These are phyloP conservation scores for Chinchilla lanigera DNA, from an alignment of 2,113 vertebrate species.

Conservation along the genomic window DNA sequence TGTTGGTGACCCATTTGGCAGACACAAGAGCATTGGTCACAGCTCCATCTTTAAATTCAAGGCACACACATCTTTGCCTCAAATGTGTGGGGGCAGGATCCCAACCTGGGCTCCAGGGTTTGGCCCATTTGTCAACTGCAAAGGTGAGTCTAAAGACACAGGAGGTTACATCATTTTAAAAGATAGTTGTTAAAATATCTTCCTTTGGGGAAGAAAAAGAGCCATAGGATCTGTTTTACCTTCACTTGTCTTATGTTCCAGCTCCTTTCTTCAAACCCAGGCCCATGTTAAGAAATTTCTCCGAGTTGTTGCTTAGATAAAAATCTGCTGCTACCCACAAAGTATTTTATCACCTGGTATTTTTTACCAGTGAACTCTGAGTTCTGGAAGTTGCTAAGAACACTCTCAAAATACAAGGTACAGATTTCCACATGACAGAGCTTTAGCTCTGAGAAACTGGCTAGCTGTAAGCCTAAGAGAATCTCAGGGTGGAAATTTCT, in stretches of 20 bases:
- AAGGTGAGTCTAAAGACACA: not conserved
- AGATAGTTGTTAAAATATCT: not conserved
- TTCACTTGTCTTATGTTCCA: not conserved
- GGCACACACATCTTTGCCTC: not conserved
- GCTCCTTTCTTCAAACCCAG: not conserved
- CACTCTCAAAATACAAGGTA: not conserved
- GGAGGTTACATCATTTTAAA: not conserved
- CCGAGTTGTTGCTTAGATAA: not conserved
- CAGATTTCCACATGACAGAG: not conserved
- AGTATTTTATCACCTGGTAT: not conserved
- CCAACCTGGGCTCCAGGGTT: not conserved
- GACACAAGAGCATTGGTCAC: not conserved
- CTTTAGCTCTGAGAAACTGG: not conserved
- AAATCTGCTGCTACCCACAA: not conserved
- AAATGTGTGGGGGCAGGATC: not conserved
- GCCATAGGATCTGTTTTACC: not conserved
- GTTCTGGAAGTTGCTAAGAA: conserved; percentile 30
- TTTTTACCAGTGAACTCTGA: not conserved
- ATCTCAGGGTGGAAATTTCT: not conserved
- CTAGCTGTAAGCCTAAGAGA: not conserved
- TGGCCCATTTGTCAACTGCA: not conserved
- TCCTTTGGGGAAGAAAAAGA: conserved; percentile 10
- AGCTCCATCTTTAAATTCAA: not conserved
- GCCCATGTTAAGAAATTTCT: not conserved
- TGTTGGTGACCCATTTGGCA: not conserved